Base-by-base conservation (phyloP, 2,797 vertebrate species). In the Sciaenops ocellatus region DNA sequence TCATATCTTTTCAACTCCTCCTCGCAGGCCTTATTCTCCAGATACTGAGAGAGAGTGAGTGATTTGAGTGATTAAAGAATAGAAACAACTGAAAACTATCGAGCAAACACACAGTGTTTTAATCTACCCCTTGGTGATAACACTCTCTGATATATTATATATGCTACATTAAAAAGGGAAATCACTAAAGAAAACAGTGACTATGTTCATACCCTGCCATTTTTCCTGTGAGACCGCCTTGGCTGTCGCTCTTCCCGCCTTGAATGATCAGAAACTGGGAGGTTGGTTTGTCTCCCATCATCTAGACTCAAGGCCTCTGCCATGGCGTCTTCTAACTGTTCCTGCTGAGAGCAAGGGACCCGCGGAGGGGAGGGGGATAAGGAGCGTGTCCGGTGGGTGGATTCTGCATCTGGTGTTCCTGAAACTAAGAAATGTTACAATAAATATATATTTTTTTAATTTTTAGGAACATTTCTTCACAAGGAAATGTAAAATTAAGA, bases 1-100 rank as follows among this genome's bases (percentile, higher is more conserved):
- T 96, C 94, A 62, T 93, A 95, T 91, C 89, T 93, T 89, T 92
- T 95, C 69, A 97, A 52, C 85, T 97, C 96, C 63, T 95, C 94
- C 89, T 97, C 93, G 46, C 96, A 97, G 71, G 93, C 92, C 63
- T 95, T 92, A 38, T 78, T 90, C 47, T 96, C 73, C 62, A 89
- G 68, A 96, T 97, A 85, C 65, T 91, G 78, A 82, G 72, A 86
- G 20, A 83, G 3, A 69, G 18, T 34, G 17, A 47, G 2, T 38
- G 20, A 41, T 28, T 26, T 42, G 2, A 24, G 3, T 4, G 24
- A 57, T 6, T 5, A 71, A 42, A 57, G 1, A 56, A 56, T 18
- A 48, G 1, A 57, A 34, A 44, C 12, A 0, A 30, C 0, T 30
- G 4, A 52, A 16, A 48, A 20, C 3, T 17, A 13, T 18, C 5